A percentile compares a stretch with the other conserved stretches of the same genome.
These are phyloP conservation scores for Spea multiplicata DNA, from an alignment of 2,113 vertebrate genomes.

Conservation along the genomic window DNA sequence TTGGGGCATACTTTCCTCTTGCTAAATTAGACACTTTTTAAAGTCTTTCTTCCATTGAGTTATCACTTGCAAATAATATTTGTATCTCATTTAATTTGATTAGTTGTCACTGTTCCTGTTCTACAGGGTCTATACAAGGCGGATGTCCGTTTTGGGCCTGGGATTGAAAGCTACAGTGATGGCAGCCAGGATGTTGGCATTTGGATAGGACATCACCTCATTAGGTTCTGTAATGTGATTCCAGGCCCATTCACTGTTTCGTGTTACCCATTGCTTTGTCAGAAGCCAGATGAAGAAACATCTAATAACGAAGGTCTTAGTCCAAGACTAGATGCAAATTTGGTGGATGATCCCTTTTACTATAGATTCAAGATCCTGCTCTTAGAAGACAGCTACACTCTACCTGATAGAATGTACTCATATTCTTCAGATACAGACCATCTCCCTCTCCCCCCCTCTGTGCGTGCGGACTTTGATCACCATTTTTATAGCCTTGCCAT, in stretches of 20 bases:
- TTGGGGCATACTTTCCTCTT: too few species aligned
- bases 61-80: too few species aligned
- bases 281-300: neutral
- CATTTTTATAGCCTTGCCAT: slow-evolving; percentile 57
- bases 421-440: slow-evolving; percentile 72
- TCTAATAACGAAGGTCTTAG: slow-evolving; percentile 27
- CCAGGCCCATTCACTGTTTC: slow-evolving; percentile 63
- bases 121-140: slow-evolving; percentile 77
- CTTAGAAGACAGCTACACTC: slow-evolving; percentile 59
- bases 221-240: slow-evolving; percentile 64
- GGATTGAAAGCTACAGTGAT: slow-evolving; percentile 69
- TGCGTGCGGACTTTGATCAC: slow-evolving; percentile 67
- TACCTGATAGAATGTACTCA: slow-evolving; percentile 64
- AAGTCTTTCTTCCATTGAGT: too few species aligned
- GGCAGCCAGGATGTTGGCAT: slow-evolving; percentile 75
- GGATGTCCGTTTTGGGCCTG: slow-evolving; percentile 77
- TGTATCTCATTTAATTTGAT: too few species aligned
- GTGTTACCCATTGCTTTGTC: slow-evolving; percentile 61
- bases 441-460: slow-evolving; percentile 67
- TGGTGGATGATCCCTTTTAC: slow-evolving; percentile 53
- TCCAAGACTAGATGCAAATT: neutral
- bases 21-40: too few species aligned
- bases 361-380: slow-evolving; percentile 55
- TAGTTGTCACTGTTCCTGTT: neutral
- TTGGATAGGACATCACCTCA: slow-evolving; percentile 70